phyloP scores from a whole-genome alignment of 2,888 invertebrate species.

The Timema cristinae region DNA sequence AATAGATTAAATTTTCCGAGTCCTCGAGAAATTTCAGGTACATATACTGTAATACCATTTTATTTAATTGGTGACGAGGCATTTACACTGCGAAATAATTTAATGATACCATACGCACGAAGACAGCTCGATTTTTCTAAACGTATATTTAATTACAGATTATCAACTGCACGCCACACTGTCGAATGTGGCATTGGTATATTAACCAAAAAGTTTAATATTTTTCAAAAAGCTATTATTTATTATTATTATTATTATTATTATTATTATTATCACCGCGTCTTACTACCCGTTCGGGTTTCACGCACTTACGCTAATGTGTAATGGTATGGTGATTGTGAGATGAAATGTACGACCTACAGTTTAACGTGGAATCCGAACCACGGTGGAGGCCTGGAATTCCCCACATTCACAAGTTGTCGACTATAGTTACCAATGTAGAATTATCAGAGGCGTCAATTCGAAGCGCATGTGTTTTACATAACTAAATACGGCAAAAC shows the following conservation, averaged over 20 bases:
- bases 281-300: no score
- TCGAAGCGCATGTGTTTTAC: conserved; percentile 6
- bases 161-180: conserved; percentile 1
- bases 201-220: not conserved
- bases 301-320: no score
- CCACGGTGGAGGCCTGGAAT: no score
- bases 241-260: no score
- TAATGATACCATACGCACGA: conserved; percentile 2
- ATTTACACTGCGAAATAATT: not conserved
- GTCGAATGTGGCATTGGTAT: not conserved
- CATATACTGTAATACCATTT: no score
- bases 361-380: no score
- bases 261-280: no score
- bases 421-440: not conserved
- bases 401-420: no score
- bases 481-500: not conserved
- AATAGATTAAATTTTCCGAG: no score
- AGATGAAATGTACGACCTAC: no score
- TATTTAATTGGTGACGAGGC: not conserved
- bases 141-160: not conserved
- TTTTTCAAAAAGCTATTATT: conserved; percentile 1
- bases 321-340: no score
- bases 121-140: not conserved
- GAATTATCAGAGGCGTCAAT: not conserved
- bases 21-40: no score